Percentiles rank a stretch among this genome's conserved stretches.
Conservation (phyloP, 1,140 invertebrate genomes). For the Drosophila aff. region DNA sequence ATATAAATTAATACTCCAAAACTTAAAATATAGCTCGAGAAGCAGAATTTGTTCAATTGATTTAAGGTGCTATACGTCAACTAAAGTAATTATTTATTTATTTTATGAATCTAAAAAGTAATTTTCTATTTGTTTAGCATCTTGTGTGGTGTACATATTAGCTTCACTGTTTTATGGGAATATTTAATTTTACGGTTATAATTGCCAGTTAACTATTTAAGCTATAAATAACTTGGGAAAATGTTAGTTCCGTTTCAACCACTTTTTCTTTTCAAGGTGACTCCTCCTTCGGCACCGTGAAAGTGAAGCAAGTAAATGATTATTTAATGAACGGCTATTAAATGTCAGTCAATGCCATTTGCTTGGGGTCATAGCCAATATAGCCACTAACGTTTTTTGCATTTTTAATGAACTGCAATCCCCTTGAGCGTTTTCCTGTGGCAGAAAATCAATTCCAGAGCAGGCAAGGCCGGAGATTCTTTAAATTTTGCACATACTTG, state of each 20-base stretch:
- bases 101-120: background rate
- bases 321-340: constrained; percentile 55
- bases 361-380: constrained; percentile 16
- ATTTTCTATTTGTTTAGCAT: background rate
- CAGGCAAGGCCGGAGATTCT: background rate
- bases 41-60: background rate
- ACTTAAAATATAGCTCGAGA: background rate
- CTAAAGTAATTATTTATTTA: background rate
- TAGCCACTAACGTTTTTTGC: constrained; percentile 36
- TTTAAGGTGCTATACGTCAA: background rate
- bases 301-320: constrained; percentile 37
- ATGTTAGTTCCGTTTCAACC: background rate
- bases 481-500: constrained; percentile 23
- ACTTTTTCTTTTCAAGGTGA: background rate
- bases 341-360: constrained; percentile 43
- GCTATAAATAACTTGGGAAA: constrained; percentile 2
- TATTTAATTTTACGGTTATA: background rate
- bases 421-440: constrained; percentile 42
- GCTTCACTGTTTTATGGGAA: too few species aligned
- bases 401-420: constrained; percentile 41
- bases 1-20: background rate
- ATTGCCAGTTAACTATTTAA: too few species aligned
- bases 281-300: constrained; percentile 14
- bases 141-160: background rate
- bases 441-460: constrained; percentile 55